Percentiles rank a stretch among this genome's conserved stretches.
phyloP scores from a whole-genome alignment of 92 coral and sea anemone species.

The Palythoa caribaeorum region DNA sequence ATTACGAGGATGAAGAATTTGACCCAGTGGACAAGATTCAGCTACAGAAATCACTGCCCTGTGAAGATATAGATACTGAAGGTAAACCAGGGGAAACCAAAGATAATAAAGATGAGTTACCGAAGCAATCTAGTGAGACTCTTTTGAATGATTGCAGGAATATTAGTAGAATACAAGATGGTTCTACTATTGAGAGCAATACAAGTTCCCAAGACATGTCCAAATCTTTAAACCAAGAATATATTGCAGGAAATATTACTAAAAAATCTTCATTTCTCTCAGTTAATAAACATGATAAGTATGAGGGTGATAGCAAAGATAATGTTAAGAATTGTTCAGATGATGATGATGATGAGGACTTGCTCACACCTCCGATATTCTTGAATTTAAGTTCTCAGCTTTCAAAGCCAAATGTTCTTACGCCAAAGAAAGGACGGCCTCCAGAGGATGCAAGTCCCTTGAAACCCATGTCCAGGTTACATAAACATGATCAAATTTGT shows the following conservation, averaged over 20 bases:
- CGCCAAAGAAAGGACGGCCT: constrained; percentile 59
- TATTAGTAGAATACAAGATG: not conserved
- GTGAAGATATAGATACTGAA: not conserved
- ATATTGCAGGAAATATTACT: not conserved
- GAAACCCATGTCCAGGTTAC: constrained; percentile 45
- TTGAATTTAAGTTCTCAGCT: constrained; percentile 51
- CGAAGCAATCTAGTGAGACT: not conserved
- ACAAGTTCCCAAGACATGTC: not conserved
- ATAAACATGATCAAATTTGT: constrained; percentile 7
- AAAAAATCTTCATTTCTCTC: not conserved
- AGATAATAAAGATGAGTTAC: not conserved
- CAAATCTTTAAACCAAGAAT: not conserved
- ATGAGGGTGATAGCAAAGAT: constrained; percentile 20
- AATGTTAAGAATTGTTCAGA: constrained; percentile 2
- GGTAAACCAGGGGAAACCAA: not conserved
- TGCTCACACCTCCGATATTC: constrained; percentile 82
- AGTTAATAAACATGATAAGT: not conserved
- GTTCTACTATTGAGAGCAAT: not conserved
- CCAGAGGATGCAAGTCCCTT: constrained; percentile 56
- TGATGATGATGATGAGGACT: constrained; percentile 85
- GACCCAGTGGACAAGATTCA: not conserved
- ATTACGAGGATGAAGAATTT: constrained; percentile 5
- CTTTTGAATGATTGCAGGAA: not conserved
- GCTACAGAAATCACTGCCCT: not conserved
- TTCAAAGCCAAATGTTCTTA: constrained; percentile 59